A percentile compares a stretch with the other conserved stretches of the same genome.
Evolutionary conservation across 2,113 vertebrate genomes (phyloP).

Genomic region (Siphamia tubifer): DNA sequence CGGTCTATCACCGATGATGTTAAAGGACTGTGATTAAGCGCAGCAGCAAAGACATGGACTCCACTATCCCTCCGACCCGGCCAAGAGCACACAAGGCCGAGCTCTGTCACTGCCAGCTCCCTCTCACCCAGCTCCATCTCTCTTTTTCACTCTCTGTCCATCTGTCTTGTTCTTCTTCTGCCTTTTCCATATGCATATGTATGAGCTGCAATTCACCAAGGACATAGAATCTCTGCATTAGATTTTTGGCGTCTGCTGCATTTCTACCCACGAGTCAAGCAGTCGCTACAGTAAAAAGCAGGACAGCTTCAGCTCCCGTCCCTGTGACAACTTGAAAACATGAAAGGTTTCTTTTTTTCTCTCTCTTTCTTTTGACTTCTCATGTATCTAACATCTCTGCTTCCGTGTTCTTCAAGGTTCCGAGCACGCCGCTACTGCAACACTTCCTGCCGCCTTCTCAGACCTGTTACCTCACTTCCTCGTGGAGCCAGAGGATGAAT

Average conservation of each 20-base stretch:
- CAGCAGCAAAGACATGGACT: constrained; percentile 58
- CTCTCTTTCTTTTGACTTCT: background rate
- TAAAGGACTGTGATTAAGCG: constrained; percentile 80
- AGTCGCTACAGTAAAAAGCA: background rate
- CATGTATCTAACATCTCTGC: constrained; percentile 12
- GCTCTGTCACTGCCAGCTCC: constrained; percentile 36
- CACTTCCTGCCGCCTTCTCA: constrained; percentile 82
- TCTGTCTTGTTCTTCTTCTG: constrained; percentile 16
- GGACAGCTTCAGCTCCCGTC: background rate
- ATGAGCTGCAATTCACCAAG: constrained; percentile 18
- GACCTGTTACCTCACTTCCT: constrained; percentile 96
- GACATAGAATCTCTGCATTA: constrained; percentile 18
- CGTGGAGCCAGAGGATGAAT: constrained; percentile 93
- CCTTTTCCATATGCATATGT: constrained; percentile 11
- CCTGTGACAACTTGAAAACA: constrained; percentile 28
- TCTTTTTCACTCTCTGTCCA: background rate
- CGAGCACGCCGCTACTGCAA: constrained; percentile 88
- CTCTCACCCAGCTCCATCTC: background rate
- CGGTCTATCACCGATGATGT: constrained; percentile 71
- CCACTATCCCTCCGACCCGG: constrained; percentile 26
- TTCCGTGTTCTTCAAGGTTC: constrained; percentile 75
- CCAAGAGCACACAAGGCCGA: constrained; percentile 58
- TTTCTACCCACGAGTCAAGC: background rate
- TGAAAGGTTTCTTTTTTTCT: background rate
- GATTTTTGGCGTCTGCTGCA: background rate